phyloP scores from a whole-genome alignment of 2,888 invertebrate genomes.

The Caradrina clavipalpis region DNA sequence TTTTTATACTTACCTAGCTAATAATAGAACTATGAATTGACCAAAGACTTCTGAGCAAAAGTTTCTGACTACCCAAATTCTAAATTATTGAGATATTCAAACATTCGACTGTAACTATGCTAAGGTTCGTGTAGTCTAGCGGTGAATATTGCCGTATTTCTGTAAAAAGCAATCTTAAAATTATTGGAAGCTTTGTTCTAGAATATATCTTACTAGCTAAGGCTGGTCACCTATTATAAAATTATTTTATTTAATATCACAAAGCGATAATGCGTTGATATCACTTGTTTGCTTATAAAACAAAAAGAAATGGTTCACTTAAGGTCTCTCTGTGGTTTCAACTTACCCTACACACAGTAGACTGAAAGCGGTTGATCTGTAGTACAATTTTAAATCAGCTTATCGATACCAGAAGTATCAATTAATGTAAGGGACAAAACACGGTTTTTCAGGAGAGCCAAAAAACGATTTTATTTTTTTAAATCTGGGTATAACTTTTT shows the following conservation, averaged over 20 bases:
- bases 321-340: not conserved
- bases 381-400: not conserved
- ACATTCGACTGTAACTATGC: not conserved
- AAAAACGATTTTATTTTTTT: too few species aligned
- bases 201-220: constrained; percentile 3
- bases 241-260: constrained; percentile 14
- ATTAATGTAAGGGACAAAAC: too few species aligned
- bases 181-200: constrained; percentile 43
- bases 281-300: not conserved
- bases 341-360: not conserved
- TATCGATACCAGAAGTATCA: too few species aligned
- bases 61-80: constrained; percentile 3
- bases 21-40: constrained; percentile 36
- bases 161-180: constrained; percentile 21
- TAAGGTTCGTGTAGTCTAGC: constrained; percentile 14
- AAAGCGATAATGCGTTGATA: constrained; percentile 2
- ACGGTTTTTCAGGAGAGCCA: too few species aligned
- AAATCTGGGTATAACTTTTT: too few species aligned
- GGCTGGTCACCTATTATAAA: not conserved
- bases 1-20: too few species aligned
- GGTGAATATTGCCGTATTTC: not conserved
- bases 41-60: constrained; percentile 38
- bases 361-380: not conserved
- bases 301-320: not conserved
- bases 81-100: constrained; percentile 24